Evolutionary conservation across 1,140 invertebrate genomes (phyloP), one percentile per base, ranked within the genome.

Genomic region (Drosophila teissieri): DNA sequence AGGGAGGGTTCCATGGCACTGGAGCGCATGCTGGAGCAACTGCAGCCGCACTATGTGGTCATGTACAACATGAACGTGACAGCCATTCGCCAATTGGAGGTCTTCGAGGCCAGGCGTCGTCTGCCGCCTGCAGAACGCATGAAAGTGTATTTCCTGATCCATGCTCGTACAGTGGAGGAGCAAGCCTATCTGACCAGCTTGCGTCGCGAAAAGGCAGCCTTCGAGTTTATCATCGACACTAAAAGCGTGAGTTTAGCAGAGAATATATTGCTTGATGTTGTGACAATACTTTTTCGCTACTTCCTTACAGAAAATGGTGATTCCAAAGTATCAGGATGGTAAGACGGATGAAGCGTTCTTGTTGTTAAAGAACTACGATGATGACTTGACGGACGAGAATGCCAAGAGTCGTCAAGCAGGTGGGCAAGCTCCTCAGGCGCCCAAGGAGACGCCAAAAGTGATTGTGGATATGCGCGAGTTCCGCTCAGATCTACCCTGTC

Each of bases 401-500:
- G 83, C 92, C 64, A 94, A 93, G 91, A 95, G 94, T 12, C 93
- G 96, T 37, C 95, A 95, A 93, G 96, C 95, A 56, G 96, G 93
- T 49, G 93, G 93, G 11, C 92, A 85, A 49, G 60, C 92, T 0
- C 54, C 78, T 39, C 54, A 55, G 14, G 40, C 68, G 0, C 15
- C 91, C 49, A 93, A 93, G 46, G 12, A 56, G 1, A 93, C 93
- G 31, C 93, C 94, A 1, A 91, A 95, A 88, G 93, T 99, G 12
- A 97, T 99, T 80, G 98, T 99, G 19, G 99, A 99, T 92, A 98
- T 99, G 96, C 94, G 99, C 89, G 99, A 99, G 93, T 99, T 99
- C 92, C 94, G 98, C 49, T 98, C 98, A 72, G 98, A 99, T 92
- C 93, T 99, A 15, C 99, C 99, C 0, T 96, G 97, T 6, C 93